Conservation (phyloP, 2,797 vertebrate species). For the Phalanger gymnotis region DNA sequence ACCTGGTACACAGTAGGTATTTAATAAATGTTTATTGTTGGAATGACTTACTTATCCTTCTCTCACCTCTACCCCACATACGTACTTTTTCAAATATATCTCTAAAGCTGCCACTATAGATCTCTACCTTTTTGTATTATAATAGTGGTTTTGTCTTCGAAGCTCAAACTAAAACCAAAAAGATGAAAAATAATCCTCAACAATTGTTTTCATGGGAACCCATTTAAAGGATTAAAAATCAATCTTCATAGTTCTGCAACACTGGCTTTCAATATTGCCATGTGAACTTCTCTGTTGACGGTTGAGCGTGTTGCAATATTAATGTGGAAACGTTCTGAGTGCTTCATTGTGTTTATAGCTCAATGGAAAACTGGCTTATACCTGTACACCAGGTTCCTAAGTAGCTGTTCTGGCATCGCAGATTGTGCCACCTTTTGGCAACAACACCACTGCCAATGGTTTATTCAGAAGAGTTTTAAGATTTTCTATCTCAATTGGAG, state of each 20-base stretch:
- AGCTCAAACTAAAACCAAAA: conserved; percentile 27
- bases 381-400: conserved; percentile 3
- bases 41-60: not conserved
- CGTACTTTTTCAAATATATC: not conserved
- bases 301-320: conserved; percentile 29
- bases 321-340: conserved; percentile 19
- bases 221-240: conserved; percentile 32
- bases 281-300: not conserved
- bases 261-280: conserved; percentile 20
- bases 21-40: not conserved
- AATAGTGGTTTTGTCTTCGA: not conserved
- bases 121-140: not conserved
- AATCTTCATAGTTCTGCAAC: rapidly evolving
- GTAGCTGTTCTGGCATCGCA: not conserved
- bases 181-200: not conserved
- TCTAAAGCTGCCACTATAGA: not conserved
- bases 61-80: not conserved
- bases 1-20: not conserved
- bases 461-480: not conserved
- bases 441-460: not conserved
- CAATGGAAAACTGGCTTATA: conserved; percentile 24
- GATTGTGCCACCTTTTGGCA: not conserved
- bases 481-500: not conserved
- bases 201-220: conserved; percentile 17
- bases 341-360: conserved; percentile 34